Base-by-base conservation (phyloP, 2,888 invertebrate species). In the Pyrochroa serraticornis region DNA sequence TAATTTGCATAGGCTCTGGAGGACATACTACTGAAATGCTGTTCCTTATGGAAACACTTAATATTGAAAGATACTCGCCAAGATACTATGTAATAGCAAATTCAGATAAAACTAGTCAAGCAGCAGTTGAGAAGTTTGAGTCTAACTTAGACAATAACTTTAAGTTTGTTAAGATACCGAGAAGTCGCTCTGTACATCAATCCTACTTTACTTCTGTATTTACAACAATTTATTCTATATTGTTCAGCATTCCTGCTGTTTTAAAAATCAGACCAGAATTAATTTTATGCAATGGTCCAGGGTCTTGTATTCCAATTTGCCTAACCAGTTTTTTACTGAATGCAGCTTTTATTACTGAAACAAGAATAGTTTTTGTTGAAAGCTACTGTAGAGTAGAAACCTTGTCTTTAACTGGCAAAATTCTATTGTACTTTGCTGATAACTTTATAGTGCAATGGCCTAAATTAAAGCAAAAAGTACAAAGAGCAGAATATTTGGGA, bases 21-120 rank as follows among this genome's bases (percentile, higher is more conserved):
- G 95, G 95, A 0, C 98, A 99, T 76, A 98, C 98, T 0, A 89
- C 91, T n/a, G 98, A 99, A 83, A 90, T 99, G 84, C 76, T 97
- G 45, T 83, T 87, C 61, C 81, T 97, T 37, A 77, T 91, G 5
- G 80, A 84, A 64, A 81, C 82, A 30, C 75, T 97, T 39, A 82
- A 87, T 68, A 74, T 78, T n/a, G 71, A 78, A 1, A 84, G 83
- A 69, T 95, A 92, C 75, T 77, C 80, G 0, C 93, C 94, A 0
- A 81, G 94, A 49, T 79, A 87, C 53, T 96, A 95, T 73, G 79
- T 96, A 41, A 79, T 92, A 62, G 93, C 96, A 2, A 82, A 85
- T 45, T 88, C 86, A 52, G 97, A 97, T 78, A 77, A 74, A 7
- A 89, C 88, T 46, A 96, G 95, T 75, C 82, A 84, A 62, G 78